Base-by-base conservation (phyloP, 2,888 invertebrate genomes). In the Ptilodon capucinus region DNA sequence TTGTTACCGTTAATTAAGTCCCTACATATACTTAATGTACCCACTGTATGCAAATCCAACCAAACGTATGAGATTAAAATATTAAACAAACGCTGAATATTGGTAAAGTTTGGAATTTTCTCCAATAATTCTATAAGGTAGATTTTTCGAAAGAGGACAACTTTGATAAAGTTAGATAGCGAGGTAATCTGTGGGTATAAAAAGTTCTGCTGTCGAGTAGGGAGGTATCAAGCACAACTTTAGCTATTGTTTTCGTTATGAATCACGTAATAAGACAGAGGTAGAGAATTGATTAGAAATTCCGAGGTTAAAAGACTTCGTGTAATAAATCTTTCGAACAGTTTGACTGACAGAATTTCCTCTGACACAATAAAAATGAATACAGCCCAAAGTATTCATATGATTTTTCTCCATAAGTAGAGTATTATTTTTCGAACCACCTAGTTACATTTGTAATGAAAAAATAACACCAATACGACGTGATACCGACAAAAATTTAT, bases 111-210 rank as follows among this genome's bases (percentile, higher is more conserved):
- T 21, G 21, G 21, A 39, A 40, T 16, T 14, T 44, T 36, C 16
- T 13, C 51, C 57, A 51, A 50, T 50, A 64, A 51, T 46, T 17
- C 11, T 25, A 45, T 41, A 40, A 48, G 32, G 17, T 17, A 35
- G 48, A 16, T 18, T 18, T 18, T 32, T 41, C 40, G 28, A 11
- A 18, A 6, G 9, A 11, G 28, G 16, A 40, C 48, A 39, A 64
- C 43, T 51, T 54, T 42, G 14, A 55, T 61, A 48, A 61, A 65
- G 42, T 55, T 48, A 23, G 35, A 18, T 35, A 42, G 14, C 14
- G 28, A 53, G 44, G 13, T 51, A 49, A 56, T 51, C 56, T 51
- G 14, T 16, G 39, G 38, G 38, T 35, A 43, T 34, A 39, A 13
- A n/a, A 50, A 51, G 42, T 51, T 40, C 28, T 30, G 32, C 40